Evolutionary conservation across 2,888 invertebrate genomes (phyloP).

Genomic region (Euproctis similis): DNA sequence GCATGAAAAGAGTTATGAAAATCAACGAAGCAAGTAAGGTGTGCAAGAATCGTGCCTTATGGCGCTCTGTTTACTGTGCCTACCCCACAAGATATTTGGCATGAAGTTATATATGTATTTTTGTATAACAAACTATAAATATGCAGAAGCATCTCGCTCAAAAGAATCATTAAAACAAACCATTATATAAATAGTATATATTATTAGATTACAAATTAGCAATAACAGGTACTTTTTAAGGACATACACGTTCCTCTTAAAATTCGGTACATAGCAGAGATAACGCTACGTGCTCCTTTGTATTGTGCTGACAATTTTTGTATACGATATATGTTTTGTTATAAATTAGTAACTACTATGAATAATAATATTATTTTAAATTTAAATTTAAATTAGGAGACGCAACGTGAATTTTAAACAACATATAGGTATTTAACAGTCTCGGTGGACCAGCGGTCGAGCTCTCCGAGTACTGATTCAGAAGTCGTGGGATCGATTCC

Average conservation of each 20-base stretch:
- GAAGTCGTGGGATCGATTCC: no score
- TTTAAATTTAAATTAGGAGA: constrained; percentile 1
- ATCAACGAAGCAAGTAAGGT: no score
- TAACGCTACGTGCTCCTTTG: constrained; percentile 18
- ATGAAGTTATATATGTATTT: constrained; percentile 5
- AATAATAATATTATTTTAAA: constrained; percentile 22
- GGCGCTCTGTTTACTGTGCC: no score
- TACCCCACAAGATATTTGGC: no score
- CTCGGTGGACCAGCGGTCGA: no score
- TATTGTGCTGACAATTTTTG: constrained; percentile 16
- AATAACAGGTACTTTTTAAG: constrained; percentile 12
- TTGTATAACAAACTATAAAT: no score
- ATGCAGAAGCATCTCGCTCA: not conserved
- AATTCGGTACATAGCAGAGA: constrained; percentile 17
- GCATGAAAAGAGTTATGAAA: no score
- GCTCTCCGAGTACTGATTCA: no score
- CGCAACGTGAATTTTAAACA: constrained; percentile 9
- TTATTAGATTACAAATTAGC: constrained; percentile 15
- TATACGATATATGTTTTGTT: no score
- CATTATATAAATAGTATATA: no score
- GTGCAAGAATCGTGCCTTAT: no score
- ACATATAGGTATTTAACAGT: constrained; percentile 1
- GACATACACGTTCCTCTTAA: constrained; percentile 9
- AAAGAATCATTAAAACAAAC: constrained; percentile 13
- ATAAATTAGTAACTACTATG: no score